Conservation (phyloP, 2,113 vertebrate genomes). For the Crotalus horridus region DNA sequence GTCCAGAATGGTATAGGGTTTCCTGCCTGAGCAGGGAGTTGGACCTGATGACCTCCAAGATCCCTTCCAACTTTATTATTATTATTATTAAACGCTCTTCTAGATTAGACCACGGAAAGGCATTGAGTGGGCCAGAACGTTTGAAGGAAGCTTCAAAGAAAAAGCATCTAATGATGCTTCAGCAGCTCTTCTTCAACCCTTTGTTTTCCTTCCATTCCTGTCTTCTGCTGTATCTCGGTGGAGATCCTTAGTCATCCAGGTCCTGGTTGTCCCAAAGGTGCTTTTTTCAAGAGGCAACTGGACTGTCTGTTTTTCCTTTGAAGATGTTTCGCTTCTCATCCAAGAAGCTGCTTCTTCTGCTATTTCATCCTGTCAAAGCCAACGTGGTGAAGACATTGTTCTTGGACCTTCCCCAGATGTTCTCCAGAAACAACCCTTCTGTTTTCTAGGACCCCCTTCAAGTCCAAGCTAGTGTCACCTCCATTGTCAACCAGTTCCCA, state of each 20-base stretch:
- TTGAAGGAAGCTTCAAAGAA: not conserved
- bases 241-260: too few relatives aligned
- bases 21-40: too few relatives aligned
- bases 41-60: too few relatives aligned
- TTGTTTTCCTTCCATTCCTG: conserved; percentile 13
- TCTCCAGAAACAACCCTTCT: not conserved
- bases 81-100: too few relatives aligned
- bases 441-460: not conserved
- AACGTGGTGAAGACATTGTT: conserved; percentile 32
- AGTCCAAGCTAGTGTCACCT: conserved; percentile 46
- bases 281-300: too few relatives aligned
- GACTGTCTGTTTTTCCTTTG: too few relatives aligned
- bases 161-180: not conserved
- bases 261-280: too few relatives aligned
- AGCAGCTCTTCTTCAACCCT: not conserved
- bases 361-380: conserved; percentile 41
- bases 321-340: too few relatives aligned
- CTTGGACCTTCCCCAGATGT: conserved; percentile 28
- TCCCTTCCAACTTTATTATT: too few relatives aligned
- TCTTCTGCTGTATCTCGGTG: not conserved
- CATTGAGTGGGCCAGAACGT: not conserved
- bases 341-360: not conserved
- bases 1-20: too few relatives aligned
- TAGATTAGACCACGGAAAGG: not conserved
- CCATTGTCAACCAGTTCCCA: conserved; percentile 57